Evolutionary conservation across 2,797 vertebrate genomes (phyloP).

Genomic region (Siniperca obscura): DNA sequence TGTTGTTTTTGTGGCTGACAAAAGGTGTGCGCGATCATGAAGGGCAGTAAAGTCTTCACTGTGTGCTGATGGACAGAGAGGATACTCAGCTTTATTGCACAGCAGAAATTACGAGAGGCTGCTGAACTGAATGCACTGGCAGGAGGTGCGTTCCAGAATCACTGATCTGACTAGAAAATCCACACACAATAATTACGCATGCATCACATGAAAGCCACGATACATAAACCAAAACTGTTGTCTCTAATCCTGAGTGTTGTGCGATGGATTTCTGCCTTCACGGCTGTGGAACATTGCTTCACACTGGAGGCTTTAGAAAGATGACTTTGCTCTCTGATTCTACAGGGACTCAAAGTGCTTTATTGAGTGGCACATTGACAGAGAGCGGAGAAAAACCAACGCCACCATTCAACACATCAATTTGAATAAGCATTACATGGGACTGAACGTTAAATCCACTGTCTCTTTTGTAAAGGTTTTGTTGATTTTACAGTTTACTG

Average conservation of each 20-base stretch:
- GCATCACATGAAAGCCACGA: no score
- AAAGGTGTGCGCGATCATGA: no score
- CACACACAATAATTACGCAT: background rate
- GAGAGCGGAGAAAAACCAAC: background rate
- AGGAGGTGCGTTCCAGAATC: background rate
- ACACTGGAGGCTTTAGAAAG: background rate
- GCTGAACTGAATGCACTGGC: background rate
- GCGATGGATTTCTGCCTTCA: background rate
- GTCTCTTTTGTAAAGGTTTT: background rate
- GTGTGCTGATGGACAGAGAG: background rate
- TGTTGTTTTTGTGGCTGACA: background rate
- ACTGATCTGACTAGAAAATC: background rate
- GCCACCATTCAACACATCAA: background rate
- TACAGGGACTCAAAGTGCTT: background rate
- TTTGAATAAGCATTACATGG: background rate
- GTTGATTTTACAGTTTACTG: slow-evolving; percentile 17
- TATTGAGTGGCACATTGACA: background rate
- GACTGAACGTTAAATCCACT: background rate
- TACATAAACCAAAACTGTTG: background rate
- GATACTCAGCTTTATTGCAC: no score
- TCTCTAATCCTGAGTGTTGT: background rate
- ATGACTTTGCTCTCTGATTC: background rate
- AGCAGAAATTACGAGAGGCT: background rate
- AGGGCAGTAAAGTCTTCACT: background rate
- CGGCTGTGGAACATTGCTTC: background rate